A percentile compares a stretch with the other conserved stretches of the same genome.
Conservation (phyloP, 2,113 vertebrate genomes). For the Gallinago undulata region DNA sequence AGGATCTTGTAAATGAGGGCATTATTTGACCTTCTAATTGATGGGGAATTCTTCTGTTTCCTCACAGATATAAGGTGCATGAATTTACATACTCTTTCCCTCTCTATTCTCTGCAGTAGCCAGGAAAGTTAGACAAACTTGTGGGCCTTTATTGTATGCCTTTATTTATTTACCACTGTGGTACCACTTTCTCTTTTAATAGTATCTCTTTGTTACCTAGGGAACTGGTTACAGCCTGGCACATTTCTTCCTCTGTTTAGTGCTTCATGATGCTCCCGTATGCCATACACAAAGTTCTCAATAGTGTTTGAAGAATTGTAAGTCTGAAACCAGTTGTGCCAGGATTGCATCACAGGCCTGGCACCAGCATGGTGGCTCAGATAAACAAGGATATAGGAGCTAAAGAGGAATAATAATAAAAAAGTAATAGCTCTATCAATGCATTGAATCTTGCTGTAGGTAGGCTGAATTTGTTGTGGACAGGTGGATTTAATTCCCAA, state of each 20-base stretch:
- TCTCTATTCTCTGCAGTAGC: background rate
- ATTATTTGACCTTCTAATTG: background rate
- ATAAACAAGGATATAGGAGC: background rate
- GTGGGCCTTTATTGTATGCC: background rate
- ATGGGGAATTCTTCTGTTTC: background rate
- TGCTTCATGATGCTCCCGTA: background rate
- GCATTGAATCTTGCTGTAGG: background rate
- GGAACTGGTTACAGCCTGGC: slow-evolving; percentile 1
- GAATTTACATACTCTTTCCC: background rate
- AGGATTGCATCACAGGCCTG: background rate
- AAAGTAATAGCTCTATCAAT: background rate
- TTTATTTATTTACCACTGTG: background rate
- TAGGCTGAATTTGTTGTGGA: background rate
- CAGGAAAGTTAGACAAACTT: background rate
- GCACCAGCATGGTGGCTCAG: background rate
- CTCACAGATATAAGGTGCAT: background rate
- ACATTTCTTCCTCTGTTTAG: background rate
- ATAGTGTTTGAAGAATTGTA: background rate
- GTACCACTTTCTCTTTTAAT: background rate
- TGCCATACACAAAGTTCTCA: background rate
- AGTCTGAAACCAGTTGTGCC: background rate
- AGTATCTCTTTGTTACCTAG: background rate
- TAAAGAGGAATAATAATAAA: background rate
- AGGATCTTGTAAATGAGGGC: background rate
- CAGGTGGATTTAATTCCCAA: background rate